phyloP scores from a whole-genome alignment of 2,888 invertebrate genomes.

The Empis stercorea region DNA sequence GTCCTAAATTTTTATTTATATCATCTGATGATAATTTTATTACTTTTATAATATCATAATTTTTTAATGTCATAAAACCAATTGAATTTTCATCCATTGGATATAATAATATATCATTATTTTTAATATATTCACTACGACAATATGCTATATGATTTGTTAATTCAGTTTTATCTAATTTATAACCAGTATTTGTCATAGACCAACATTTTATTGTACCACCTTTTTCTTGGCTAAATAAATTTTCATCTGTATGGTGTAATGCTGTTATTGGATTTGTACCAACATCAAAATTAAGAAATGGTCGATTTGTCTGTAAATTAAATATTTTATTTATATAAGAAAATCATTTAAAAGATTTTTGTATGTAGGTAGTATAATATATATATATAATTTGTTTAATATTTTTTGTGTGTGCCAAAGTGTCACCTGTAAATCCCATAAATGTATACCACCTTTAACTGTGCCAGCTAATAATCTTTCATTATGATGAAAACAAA shows the following conservation, averaged over 20 bases:
- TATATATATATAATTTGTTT: too few species aligned
- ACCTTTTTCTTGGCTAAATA: slow-evolving; percentile 63
- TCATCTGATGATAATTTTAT: slow-evolving; percentile 34
- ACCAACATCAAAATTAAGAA: slow-evolving; percentile 52
- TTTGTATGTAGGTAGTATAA: too few species aligned
- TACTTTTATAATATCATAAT: slow-evolving; percentile 28
- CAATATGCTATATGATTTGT: slow-evolving; percentile 59
- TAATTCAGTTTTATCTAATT: slow-evolving; percentile 42
- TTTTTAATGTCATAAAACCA: slow-evolving; percentile 32
- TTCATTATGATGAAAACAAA: slow-evolving; percentile 55
- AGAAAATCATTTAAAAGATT: too few species aligned
- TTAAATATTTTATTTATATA: slow-evolving; percentile 3
- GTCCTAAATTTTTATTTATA: slow-evolving; percentile 37
- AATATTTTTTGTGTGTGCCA: too few species aligned
- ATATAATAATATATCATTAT: slow-evolving; percentile 50
- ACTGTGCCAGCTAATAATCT: slow-evolving; percentile 60
- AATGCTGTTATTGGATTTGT: slow-evolving; percentile 38
- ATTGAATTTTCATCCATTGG: slow-evolving; percentile 45
- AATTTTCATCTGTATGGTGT: slow-evolving; percentile 42
- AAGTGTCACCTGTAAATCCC: slow-evolving; percentile 64
- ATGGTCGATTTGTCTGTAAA: slow-evolving; percentile 57
- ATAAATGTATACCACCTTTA: slow-evolving; percentile 61
- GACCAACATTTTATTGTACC: slow-evolving; percentile 56
- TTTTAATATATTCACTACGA: slow-evolving; percentile 44
- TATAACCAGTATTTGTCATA: slow-evolving; percentile 46